These are phyloP conservation scores for Thymelicus lineola DNA, from an alignment of 2,888 invertebrate species.

Conservation along the genomic window DNA sequence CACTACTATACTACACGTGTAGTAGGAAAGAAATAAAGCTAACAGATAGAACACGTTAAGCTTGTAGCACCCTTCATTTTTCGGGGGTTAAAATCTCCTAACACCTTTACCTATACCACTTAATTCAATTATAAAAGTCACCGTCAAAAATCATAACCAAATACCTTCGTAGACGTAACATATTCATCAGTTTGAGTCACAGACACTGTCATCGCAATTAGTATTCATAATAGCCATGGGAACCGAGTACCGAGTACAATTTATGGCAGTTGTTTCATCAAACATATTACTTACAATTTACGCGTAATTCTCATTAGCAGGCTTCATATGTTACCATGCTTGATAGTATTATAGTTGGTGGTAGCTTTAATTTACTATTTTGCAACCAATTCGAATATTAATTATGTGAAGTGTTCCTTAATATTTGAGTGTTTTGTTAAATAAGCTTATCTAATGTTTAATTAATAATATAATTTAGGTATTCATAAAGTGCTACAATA, in stretches of 20 bases:
- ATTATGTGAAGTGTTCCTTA: too few species aligned
- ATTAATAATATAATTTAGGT: too few species aligned
- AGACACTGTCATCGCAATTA: background rate
- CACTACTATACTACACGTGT: background rate
- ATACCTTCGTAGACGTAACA: background rate
- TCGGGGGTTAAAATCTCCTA: too few species aligned
- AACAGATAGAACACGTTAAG: too few species aligned
- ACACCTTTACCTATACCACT: too few species aligned
- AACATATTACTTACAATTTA: constrained; percentile 13
- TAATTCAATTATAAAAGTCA: too few species aligned
- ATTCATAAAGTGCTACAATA: too few species aligned
- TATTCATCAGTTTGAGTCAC: background rate
- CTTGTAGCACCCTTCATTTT: too few species aligned
- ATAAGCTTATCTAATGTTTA: too few species aligned
- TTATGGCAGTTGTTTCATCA: constrained; percentile 18
- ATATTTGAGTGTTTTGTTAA: too few species aligned
- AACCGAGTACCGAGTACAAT: constrained; percentile 1
- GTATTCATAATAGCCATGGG: constrained; percentile 19
- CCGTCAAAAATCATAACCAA: too few species aligned
- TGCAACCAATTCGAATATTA: background rate
- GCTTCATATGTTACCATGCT: constrained; percentile 9
- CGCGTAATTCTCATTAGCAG: constrained; percentile 9
- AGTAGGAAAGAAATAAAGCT: too few species aligned
- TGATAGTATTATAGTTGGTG: background rate
- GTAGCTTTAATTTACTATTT: constrained; percentile 18